These are phyloP conservation scores for Mormyrops attenuatus DNA, from an alignment of 2,797 vertebrate species.

Conservation along the genomic window DNA sequence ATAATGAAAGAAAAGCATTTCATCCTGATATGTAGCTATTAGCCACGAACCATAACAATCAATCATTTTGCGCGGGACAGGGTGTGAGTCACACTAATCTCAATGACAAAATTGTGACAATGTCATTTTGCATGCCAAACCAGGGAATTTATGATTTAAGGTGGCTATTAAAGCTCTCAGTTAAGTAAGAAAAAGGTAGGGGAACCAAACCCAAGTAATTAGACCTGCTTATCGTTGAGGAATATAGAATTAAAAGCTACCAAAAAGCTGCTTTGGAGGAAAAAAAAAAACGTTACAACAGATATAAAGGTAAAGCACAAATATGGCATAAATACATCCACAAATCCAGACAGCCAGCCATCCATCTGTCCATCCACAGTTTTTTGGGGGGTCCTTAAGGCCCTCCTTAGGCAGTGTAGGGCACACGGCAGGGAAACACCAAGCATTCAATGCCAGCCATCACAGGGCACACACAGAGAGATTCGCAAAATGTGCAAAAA, in stretches of 20 bases:
- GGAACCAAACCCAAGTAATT: not conserved
- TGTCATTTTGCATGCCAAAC: not conserved
- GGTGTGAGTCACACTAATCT: not conserved
- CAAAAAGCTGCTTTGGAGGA: not conserved
- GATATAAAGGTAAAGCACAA: not conserved
- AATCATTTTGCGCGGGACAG: slow-evolving; percentile 19
- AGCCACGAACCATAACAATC: slow-evolving; percentile 16
- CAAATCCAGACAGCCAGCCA: not conserved
- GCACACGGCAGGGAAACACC: not conserved
- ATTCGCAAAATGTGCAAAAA: not conserved
- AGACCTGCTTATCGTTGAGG: not conserved
- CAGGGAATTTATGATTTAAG: slow-evolving; percentile 10
- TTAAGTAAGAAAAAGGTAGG: not conserved
- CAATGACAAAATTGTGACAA: slow-evolving; percentile 6
- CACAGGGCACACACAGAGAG: not conserved
- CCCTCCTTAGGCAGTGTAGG: not conserved
- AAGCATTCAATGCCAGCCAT: not conserved
- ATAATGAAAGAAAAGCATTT: slow-evolving; percentile 22
- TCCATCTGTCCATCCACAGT: not conserved
- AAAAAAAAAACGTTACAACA: not conserved
- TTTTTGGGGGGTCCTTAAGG: not conserved
- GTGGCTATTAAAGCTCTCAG: slow-evolving; percentile 4
- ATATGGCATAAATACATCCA: not conserved
- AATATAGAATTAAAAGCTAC: not conserved
- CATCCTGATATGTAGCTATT: slow-evolving; percentile 20